Percentiles rank a stretch among this genome's conserved stretches.
Evolutionary conservation across 30 jellyfish, hydroid and myxozoan genomes (phyloP).

Genomic region (Aurelia aurita): DNA sequence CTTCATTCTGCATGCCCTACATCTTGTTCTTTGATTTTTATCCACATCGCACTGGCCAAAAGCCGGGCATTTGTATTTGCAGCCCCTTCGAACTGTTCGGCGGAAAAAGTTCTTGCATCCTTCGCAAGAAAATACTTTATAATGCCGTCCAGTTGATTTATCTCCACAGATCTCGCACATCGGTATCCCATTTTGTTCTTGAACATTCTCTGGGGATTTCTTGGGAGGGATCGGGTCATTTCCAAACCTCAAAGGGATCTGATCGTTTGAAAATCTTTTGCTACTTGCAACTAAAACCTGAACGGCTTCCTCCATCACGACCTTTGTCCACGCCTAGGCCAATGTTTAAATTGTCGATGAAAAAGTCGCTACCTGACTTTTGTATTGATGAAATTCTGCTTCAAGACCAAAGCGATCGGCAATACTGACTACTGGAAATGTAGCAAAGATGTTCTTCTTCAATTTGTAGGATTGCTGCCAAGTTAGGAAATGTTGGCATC

Average conservation of each 20-base stretch:
- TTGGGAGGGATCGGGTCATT: constrained; percentile 10
- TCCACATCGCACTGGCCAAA: constrained; percentile 95
- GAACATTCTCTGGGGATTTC: constrained; percentile 37
- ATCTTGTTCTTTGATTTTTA: constrained; percentile 93
- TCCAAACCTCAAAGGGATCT: constrained; percentile 7
- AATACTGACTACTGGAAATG: not conserved
- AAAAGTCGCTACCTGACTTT: not conserved
- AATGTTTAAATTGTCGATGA: not conserved
- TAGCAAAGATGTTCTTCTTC: not conserved
- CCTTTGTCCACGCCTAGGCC: constrained; percentile 67
- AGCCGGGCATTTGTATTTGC: constrained; percentile 95
- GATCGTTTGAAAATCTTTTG: constrained; percentile 47
- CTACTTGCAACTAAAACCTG: constrained; percentile 67
- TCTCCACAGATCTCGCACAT: constrained; percentile 90
- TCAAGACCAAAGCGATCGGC: no score
- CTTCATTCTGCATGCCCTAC: constrained; percentile 94
- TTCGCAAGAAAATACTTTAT: constrained; percentile 94
- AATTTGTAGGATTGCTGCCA: not conserved
- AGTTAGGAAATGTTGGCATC: not conserved
- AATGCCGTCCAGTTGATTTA: constrained; percentile 93
- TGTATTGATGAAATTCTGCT: no score
- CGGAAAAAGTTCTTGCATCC: constrained; percentile 98
- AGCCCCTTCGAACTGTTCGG: constrained; percentile 91
- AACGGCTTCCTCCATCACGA: constrained; percentile 80
- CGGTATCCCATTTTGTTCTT: constrained; percentile 54